phyloP scores from a whole-genome alignment of 2,113 vertebrate species.

The Perca schrenkii region DNA sequence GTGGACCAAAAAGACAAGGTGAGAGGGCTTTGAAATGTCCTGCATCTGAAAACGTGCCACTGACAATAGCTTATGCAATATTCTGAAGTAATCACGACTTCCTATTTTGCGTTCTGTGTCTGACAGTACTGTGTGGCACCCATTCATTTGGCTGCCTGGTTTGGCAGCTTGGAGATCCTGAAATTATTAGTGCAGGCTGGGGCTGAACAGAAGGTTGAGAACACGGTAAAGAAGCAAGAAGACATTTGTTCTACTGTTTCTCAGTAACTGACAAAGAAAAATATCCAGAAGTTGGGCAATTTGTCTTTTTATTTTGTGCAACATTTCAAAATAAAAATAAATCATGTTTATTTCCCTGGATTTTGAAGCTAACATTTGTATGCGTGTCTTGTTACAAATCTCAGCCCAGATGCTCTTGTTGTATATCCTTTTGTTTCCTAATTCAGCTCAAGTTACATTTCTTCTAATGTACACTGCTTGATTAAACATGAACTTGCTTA shows the following conservation, averaged over 20 bases:
- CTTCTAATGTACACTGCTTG: neutral
- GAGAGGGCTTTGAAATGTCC: slow-evolving; percentile 30
- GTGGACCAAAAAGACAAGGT: slow-evolving; percentile 92
- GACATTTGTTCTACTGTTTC: slow-evolving; percentile 5
- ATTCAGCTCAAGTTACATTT: neutral
- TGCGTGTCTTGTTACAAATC: neutral
- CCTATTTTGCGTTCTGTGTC: slow-evolving; percentile 14
- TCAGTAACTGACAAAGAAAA: neutral
- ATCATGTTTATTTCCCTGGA: neutral
- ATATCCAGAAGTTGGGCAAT: neutral
- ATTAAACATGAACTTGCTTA: neutral
- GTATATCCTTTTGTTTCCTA: neutral
- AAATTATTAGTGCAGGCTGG: slow-evolving; percentile 90
- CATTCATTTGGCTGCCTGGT: slow-evolving; percentile 92
- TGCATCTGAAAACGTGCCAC: neutral
- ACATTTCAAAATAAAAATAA: neutral
- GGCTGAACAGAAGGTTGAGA: slow-evolving; percentile 89
- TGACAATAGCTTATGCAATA: neutral
- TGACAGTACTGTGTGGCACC: slow-evolving; percentile 89
- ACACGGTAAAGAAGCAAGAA: slow-evolving; percentile 79
- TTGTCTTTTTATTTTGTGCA: slow-evolving; percentile 10
- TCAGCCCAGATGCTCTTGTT: neutral
- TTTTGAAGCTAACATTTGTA: neutral
- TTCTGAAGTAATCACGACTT: neutral
- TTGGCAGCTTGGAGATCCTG: slow-evolving; percentile 90